Conservation (phyloP, 2,888 invertebrate genomes). For the Hemaris fuciformis region DNA sequence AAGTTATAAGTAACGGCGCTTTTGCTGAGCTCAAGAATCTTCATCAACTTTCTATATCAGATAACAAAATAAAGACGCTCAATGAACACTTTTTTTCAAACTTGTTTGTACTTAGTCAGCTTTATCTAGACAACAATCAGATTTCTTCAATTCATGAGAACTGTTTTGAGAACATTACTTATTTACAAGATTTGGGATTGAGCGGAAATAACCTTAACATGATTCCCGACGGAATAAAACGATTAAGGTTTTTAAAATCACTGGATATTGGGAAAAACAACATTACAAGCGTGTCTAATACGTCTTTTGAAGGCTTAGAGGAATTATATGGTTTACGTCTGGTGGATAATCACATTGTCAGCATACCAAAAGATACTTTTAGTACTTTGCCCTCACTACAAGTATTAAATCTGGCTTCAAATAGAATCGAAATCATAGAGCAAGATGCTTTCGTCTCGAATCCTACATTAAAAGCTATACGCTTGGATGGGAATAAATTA, state of each 20-base stretch:
- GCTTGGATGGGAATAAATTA: slow-evolving; percentile 89
- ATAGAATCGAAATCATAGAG: slow-evolving; percentile 87
- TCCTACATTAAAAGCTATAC: slow-evolving; percentile 86
- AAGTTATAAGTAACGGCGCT: slow-evolving; percentile 86
- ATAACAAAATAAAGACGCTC: slow-evolving; percentile 85
- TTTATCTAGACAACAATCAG: slow-evolving; percentile 87
- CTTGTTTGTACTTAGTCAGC: slow-evolving; percentile 86
- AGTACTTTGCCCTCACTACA: slow-evolving; percentile 86
- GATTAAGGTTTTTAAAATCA: slow-evolving; percentile 85
- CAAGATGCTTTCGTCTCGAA: slow-evolving; percentile 89
- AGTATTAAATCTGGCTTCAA: slow-evolving; percentile 90
- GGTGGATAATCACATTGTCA: slow-evolving; percentile 89
- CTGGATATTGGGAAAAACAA: slow-evolving; percentile 91
- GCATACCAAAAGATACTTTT: slow-evolving; percentile 88
- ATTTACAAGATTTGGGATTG: slow-evolving; percentile 88
- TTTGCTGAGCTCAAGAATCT: slow-evolving; percentile 88
- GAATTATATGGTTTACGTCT: slow-evolving; percentile 88
- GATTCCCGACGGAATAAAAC: slow-evolving; percentile 85
- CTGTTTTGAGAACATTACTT: slow-evolving; percentile 89
- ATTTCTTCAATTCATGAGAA: slow-evolving; percentile 84
- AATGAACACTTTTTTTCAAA: slow-evolving; percentile 87
- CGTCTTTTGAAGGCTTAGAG: slow-evolving; percentile 87
- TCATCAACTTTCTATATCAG: slow-evolving; percentile 87
- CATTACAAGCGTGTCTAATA: slow-evolving; percentile 86
- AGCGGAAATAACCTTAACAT: slow-evolving; percentile 86